Conservation (phyloP, 1,140 invertebrate species). For the Bradynema listronoti region DNA sequence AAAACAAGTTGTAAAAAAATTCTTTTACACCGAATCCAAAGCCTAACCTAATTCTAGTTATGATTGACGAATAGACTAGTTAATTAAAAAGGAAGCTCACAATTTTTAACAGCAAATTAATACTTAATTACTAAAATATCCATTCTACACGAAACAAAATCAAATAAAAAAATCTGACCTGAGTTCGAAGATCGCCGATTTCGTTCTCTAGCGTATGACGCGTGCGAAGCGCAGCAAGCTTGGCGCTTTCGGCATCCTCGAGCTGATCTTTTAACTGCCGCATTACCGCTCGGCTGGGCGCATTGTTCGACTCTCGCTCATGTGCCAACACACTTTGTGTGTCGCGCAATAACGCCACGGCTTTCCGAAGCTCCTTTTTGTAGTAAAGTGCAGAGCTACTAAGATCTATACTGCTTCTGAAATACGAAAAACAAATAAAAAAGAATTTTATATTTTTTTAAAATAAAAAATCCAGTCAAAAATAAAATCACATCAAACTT, state of each 20-base stretch:
- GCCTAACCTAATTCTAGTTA: too few relatives aligned
- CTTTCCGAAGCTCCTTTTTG: conserved; percentile 16
- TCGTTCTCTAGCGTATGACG: conserved; percentile 24
- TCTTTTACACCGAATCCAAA: too few relatives aligned
- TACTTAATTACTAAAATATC: too few relatives aligned
- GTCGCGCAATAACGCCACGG: conserved; percentile 3
- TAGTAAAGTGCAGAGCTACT: conserved; percentile 3
- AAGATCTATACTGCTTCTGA: conserved; percentile 11
- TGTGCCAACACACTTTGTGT: conserved; percentile 6
- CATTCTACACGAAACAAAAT: too few relatives aligned
- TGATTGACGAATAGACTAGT: too few relatives aligned
- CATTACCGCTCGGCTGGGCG: conserved; percentile 15
- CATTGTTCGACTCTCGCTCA: conserved; percentile 10
- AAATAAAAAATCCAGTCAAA: not conserved
- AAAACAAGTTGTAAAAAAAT: too few relatives aligned
- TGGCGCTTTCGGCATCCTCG: conserved; percentile 27
- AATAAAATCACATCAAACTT: not conserved
- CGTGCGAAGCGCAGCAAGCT: conserved; percentile 11
- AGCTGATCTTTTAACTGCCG: conserved; percentile 25
- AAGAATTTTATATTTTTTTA: conserved; percentile 2
- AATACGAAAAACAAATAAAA: too few relatives aligned
- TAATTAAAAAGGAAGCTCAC: too few relatives aligned
- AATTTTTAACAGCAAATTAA: too few relatives aligned
- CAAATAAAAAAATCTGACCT: too few relatives aligned
- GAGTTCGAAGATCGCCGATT: conserved; percentile 13